Conservation (phyloP, 2,113 vertebrate genomes). For the Motacilla tschutschensis region DNA sequence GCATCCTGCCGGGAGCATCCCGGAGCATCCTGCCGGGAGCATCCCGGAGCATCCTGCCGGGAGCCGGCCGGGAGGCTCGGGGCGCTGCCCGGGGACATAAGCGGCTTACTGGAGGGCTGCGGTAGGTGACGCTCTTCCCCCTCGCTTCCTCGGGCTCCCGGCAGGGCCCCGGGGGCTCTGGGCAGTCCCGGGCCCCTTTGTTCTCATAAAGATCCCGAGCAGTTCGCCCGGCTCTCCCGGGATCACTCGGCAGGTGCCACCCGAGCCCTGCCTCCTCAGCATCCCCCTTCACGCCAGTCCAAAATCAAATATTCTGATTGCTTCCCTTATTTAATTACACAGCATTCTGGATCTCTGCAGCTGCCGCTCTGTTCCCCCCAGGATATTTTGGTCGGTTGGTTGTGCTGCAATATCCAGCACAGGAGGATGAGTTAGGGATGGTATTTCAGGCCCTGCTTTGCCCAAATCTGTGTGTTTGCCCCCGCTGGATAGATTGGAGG, state of each 20-base stretch:
- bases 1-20: too few species aligned
- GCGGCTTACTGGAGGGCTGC: not conserved
- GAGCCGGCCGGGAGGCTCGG: not conserved
- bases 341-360: not conserved
- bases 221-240: not conserved
- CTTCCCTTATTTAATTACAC: not conserved
- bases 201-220: accelerated
- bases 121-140: slow-evolving; percentile 23
- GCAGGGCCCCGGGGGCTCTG: not conserved
- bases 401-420: not conserved
- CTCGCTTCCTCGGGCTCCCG: not conserved
- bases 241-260: too few species aligned
- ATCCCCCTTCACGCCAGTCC: not conserved
- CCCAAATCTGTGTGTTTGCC: not conserved
- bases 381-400: not conserved
- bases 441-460: not conserved
- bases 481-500: not conserved
- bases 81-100: not conserved
- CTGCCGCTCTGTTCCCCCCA: not conserved
- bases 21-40: too few species aligned
- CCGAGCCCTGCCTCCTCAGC: not conserved
- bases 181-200: not conserved
- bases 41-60: too few species aligned
- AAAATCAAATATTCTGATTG: not conserved
- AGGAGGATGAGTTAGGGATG: not conserved